Percentiles rank a stretch among this genome's conserved stretches.
Evolutionary conservation across 1,140 invertebrate species (phyloP).

Genomic region (Idris sp.): DNA sequence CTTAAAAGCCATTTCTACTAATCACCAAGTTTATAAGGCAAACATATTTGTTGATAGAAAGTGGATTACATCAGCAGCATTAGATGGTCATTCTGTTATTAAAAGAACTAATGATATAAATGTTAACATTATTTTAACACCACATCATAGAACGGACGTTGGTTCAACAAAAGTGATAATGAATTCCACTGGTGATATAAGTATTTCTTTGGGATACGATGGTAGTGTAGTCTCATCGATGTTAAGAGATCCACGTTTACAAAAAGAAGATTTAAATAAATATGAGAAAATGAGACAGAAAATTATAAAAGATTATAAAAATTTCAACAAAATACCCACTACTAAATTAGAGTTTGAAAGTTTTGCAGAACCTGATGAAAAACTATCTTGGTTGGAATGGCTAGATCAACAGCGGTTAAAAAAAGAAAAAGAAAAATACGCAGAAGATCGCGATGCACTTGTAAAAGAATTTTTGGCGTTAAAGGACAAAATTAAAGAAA

Average conservation of each 20-base stretch:
- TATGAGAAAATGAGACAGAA: conserved; percentile 33
- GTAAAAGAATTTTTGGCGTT: conserved; percentile 57
- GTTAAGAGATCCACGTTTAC: background rate
- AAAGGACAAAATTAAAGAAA: conserved; percentile 53
- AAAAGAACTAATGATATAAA: conserved; percentile 29
- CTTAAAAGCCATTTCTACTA: conserved; percentile 12
- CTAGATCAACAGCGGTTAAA: conserved; percentile 28
- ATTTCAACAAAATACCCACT: conserved; percentile 38
- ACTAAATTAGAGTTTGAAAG: conserved; percentile 45
- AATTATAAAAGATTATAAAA: conserved; percentile 59
- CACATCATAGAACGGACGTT: conserved; percentile 67
- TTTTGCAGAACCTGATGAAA: conserved; percentile 7
- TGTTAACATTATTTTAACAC: conserved; percentile 25
- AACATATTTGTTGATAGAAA: conserved; percentile 59
- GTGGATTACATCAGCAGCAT: conserved; percentile 64
- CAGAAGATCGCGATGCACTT: conserved; percentile 46
- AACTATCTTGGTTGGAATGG: conserved; percentile 69
- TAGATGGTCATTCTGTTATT: conserved; percentile 66
- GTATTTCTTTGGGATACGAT: conserved; percentile 66
- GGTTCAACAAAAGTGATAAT: conserved; percentile 65
- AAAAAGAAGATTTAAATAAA: conserved; percentile 1
- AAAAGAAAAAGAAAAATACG: conserved; percentile 44
- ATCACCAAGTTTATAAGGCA: conserved; percentile 64
- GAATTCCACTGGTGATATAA: conserved; percentile 44
- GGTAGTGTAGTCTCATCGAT: conserved; percentile 66